These are phyloP conservation scores for Dicyrtoma fusca DNA, from an alignment of 2,888 invertebrate species.

Conservation along the genomic window DNA sequence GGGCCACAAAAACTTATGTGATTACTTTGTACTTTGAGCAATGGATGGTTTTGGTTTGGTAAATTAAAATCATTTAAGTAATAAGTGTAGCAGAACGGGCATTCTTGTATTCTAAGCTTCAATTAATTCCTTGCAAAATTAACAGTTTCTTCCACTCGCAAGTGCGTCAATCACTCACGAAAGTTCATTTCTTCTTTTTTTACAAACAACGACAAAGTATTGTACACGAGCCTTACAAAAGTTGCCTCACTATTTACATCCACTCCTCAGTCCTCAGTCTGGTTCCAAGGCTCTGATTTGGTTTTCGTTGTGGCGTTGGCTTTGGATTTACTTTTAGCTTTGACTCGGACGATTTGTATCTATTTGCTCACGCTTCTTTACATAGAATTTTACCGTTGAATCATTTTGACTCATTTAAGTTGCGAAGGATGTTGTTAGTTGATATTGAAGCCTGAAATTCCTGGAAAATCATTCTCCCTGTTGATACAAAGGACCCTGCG, in stretches of 20 bases:
- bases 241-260: neutral
- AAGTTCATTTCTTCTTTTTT: no score
- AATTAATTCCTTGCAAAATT: no score
- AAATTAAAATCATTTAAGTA: no score
- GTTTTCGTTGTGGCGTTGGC: neutral
- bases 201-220: neutral
- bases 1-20: no score
- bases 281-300: neutral
- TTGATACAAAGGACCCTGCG: neutral
- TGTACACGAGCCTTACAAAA: neutral
- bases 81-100: no score
- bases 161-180: no score
- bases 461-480: constrained; percentile 33
- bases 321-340: neutral
- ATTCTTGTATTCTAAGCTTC: no score
- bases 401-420: constrained; percentile 27
- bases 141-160: no score
- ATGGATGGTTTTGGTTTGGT: no score
- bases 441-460: constrained; percentile 36
- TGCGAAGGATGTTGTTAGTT: constrained; percentile 25
- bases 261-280: neutral
- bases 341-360: neutral
- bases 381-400: constrained; percentile 16
- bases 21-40: no score
- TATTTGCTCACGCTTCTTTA: constrained; percentile 10